Conservation (phyloP, 2,888 invertebrate genomes). For the Ophion slaviceki region DNA sequence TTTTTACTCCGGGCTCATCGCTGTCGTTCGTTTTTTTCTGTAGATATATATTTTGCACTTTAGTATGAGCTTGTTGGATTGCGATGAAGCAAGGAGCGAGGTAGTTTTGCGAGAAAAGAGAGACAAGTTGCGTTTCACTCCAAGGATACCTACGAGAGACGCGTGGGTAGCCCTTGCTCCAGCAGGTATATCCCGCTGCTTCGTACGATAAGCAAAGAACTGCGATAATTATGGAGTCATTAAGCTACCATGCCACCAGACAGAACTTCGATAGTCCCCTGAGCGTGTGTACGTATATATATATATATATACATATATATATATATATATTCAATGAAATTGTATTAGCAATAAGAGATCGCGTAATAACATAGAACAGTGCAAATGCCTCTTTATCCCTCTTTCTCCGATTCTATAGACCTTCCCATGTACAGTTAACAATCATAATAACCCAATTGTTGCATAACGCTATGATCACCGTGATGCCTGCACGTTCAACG, state of each 20-base stretch:
- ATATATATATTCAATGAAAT: conserved; percentile 17
- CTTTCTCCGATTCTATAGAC: conserved; percentile 1
- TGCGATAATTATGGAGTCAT: conserved; percentile 68
- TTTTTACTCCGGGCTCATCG: not conserved
- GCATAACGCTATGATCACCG: conserved; percentile 35
- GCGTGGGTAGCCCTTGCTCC: conserved; percentile 54
- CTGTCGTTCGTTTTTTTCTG: not conserved
- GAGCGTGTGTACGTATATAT: conserved; percentile 38
- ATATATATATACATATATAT: conserved; percentile 1
- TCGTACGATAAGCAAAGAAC: conserved; percentile 59
- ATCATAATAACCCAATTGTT: conserved; percentile 31
- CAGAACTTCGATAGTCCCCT: conserved; percentile 18
- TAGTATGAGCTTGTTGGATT: conserved; percentile 11
- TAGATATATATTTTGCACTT: conserved; percentile 8
- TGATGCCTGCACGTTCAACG: conserved; percentile 37
- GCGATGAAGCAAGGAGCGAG: conserved; percentile 8
- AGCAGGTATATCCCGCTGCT: conserved; percentile 24
- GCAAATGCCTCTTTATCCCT: not conserved
- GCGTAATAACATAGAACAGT: conserved; percentile 40
- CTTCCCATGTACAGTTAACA: not conserved
- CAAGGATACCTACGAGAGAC: conserved; percentile 25
- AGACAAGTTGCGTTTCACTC: conserved; percentile 28
- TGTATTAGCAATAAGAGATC: conserved; percentile 39
- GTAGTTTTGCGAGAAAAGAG: conserved; percentile 10
- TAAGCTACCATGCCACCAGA: conserved; percentile 51